Evolutionary conservation across 2,113 vertebrate genomes (phyloP).

Genomic region (Elephantulus edwardii): DNA sequence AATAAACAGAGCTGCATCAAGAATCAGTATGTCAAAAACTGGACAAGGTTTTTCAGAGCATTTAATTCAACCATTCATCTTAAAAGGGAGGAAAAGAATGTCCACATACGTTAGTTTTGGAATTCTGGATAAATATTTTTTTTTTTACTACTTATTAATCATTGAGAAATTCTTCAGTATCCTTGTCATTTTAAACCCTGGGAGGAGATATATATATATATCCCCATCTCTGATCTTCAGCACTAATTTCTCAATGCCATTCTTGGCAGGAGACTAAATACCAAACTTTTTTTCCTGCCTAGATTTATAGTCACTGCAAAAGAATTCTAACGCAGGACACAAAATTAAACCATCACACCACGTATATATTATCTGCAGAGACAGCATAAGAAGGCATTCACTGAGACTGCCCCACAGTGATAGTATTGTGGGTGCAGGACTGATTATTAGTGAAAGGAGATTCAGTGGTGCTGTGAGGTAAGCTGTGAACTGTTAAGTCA

Average conservation of each 20-base stretch:
- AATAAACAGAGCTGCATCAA: not conserved
- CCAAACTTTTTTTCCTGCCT: not conserved
- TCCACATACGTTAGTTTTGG: not conserved
- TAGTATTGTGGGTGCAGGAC: accelerated
- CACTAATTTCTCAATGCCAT: conserved; percentile 14
- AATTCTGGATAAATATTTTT: not conserved
- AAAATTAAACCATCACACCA: not conserved
- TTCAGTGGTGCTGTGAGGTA: too few relatives aligned
- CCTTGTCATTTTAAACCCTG: not conserved
- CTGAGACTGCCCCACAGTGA: not conserved
- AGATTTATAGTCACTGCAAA: not conserved
- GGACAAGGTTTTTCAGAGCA: not conserved
- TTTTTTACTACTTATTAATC: conserved; percentile 11
- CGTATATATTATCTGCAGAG: not conserved
- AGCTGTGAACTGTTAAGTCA: too few relatives aligned
- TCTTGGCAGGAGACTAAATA: conserved; percentile 8
- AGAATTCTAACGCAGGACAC: not conserved
- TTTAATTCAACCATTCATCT: not conserved
- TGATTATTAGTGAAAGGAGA: too few relatives aligned
- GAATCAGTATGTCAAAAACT: not conserved
- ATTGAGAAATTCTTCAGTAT: not conserved
- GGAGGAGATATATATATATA: not conserved
- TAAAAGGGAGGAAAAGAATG: not conserved
- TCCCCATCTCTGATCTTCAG: conserved; percentile 14
- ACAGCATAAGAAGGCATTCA: not conserved